Evolutionary conservation across 2,113 vertebrate genomes (phyloP), one percentile per base, ranked within the genome.

Genomic region (Phoxinus phoxinus): DNA sequence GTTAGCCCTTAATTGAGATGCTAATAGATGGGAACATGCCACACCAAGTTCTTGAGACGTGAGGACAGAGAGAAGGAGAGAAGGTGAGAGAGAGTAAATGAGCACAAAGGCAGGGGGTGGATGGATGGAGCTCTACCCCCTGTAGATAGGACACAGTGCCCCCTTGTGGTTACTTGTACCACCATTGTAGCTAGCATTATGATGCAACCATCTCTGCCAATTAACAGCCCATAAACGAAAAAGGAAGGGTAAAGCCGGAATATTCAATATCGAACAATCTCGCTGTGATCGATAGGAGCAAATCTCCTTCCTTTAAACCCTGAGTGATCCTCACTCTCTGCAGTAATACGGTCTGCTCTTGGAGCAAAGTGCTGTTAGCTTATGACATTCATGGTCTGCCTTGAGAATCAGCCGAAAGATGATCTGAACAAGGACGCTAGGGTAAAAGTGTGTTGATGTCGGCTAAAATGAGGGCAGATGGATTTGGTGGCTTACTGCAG

Each of bases 1-100:
- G 83, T 86, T 78, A 75, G 48, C 72, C 79, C 83, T 86, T 87
- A 90, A 87, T 87, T 89, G 86, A 90, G 89, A 88, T 76, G 81
- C 86, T 89, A 85, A 89, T 86, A 89, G 84, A 88, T 89, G 75
- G 51, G 75, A 87, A 89, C 84, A 87, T 86, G 84, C 74, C 48
- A 82, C 67, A 80, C 78, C 44, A 82, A 89, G 67, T 86, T 86
- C 79, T 77, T 76, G 65, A 85, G 65, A 83, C 65, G 78, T 75
- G 56, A 44, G 80, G 84, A 87, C 74, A 82, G 81, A 58, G 61
- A 67, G 61, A 71, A 41, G 30, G 48, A 72, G 74, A 79, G 73
- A 83, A 10, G 41, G 56, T 37, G 82, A 79, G 35, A 65, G 84
- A 85, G 72, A 63, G 37, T 76, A 85, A 10, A 67, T 23, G 83